Evolutionary conservation across 1,140 invertebrate genomes (phyloP).

Genomic region (Drosophila grimshawi): DNA sequence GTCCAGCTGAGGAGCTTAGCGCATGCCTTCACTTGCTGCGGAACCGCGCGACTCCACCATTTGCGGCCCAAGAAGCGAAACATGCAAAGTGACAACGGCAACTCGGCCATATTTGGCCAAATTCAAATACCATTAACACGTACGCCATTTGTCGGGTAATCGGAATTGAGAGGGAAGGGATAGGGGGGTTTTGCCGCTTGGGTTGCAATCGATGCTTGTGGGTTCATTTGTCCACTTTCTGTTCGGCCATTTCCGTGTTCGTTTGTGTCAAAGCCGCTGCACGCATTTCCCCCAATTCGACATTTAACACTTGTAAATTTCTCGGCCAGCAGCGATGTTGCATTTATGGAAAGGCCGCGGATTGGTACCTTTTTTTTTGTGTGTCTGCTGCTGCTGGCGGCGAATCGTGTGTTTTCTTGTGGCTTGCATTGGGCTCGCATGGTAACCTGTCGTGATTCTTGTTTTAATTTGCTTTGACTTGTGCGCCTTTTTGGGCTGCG

Average conservation of each 20-base stretch:
- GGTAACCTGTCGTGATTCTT: conserved; percentile 83
- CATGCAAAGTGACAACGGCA: conserved; percentile 77
- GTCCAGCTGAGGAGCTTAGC: conserved; percentile 46
- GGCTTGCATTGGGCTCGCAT: conserved; percentile 62
- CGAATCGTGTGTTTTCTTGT: conserved; percentile 61
- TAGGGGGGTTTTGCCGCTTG: background rate
- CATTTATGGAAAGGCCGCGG: conserved; percentile 47
- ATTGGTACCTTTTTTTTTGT: conserved; percentile 20
- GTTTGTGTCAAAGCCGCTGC: conserved; percentile 72
- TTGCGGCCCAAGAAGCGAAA: conserved; percentile 43
- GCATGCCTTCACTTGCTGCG: conserved; percentile 58
- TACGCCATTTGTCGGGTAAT: conserved; percentile 75
- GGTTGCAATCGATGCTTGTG: conserved; percentile 17
- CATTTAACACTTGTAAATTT: conserved; percentile 82
- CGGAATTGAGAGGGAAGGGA: conserved; percentile 4
- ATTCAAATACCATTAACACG: conserved; percentile 84
- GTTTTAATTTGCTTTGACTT: conserved; percentile 83
- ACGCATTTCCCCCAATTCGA: conserved; percentile 78
- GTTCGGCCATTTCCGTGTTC: conserved; percentile 66
- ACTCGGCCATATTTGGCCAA: conserved; percentile 82
- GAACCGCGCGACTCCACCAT: conserved; percentile 17
- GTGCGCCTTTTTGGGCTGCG: conserved; percentile 73
- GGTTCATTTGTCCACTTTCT: conserved; percentile 72
- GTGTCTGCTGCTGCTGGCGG: conserved; percentile 43
- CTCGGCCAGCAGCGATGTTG: conserved; percentile 38